These are phyloP conservation scores for Crematogaster levior DNA, from an alignment of 2,888 invertebrate genomes.

Conservation along the genomic window DNA sequence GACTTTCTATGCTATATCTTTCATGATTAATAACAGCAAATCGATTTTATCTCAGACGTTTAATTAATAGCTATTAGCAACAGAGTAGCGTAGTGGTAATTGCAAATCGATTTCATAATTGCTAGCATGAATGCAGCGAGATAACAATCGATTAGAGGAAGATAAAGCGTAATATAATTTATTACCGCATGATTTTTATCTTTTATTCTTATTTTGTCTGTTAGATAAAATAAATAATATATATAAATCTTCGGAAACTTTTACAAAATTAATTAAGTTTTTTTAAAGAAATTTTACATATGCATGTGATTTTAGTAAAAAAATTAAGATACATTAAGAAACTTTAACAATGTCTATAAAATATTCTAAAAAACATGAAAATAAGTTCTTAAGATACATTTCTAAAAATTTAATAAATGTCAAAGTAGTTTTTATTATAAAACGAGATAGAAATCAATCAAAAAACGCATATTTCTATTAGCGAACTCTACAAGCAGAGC, in stretches of 20 bases:
- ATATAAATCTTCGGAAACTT: background rate
- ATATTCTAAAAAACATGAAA: too few species aligned
- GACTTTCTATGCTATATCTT: conserved; percentile 6
- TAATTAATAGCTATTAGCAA: conserved; percentile 39
- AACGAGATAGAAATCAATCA: too few species aligned
- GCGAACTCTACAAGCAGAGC: too few species aligned
- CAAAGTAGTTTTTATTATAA: too few species aligned
- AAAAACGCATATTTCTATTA: too few species aligned
- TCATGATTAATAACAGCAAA: conserved; percentile 32
- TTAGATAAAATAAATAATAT: too few species aligned
- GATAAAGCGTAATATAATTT: conserved; percentile 24
- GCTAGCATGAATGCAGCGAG: conserved; percentile 14
- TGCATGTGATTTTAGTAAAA: background rate
- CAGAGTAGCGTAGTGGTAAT: conserved; percentile 24
- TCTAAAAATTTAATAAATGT: too few species aligned
- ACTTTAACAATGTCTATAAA: too few species aligned
- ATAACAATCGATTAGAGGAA: conserved; percentile 17
- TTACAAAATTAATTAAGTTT: background rate
- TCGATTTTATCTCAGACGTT: conserved; percentile 40
- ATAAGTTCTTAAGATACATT: too few species aligned
- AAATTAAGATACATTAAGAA: background rate
- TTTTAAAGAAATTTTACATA: background rate
- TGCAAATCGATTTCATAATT: conserved; percentile 42
- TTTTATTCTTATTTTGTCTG: conserved; percentile 9
- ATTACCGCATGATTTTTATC: conserved; percentile 2